phyloP scores from a whole-genome alignment of 2,797 vertebrate species.

The Antrozous pallidus region DNA sequence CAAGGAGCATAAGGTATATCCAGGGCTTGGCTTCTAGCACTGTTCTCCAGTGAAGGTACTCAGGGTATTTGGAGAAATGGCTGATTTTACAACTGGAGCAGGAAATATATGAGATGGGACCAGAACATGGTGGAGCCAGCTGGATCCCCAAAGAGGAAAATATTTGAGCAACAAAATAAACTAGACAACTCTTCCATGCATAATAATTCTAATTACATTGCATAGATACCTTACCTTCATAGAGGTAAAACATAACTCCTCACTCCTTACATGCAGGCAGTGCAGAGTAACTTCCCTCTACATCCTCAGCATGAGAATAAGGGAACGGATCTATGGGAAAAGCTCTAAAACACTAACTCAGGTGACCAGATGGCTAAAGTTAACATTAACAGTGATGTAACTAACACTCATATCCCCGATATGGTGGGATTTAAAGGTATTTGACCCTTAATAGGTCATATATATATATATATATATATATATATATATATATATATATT shows the following conservation, averaged over 20 bases:
- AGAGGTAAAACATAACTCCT: accelerated
- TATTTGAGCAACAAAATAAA: neutral
- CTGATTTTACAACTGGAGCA: neutral
- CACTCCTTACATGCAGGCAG: neutral
- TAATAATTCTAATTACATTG: neutral
- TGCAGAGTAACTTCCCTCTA: neutral
- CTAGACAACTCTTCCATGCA: neutral
- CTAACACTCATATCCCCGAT: neutral
- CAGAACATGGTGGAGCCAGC: neutral
- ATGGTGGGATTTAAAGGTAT: too few species aligned
- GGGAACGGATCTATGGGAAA: neutral
- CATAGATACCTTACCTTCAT: neutral
- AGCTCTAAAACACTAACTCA: neutral
- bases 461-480: too few species aligned
- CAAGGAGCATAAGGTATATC: neutral
- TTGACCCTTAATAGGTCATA: too few species aligned
- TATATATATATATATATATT: too few species aligned
- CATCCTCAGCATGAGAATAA: neutral
- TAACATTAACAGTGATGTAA: neutral
- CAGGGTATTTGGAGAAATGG: neutral
- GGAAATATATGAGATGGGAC: neutral
- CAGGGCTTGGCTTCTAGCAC: neutral
- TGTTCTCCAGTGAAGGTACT: neutral
- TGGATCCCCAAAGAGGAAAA: neutral
- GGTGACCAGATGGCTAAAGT: neutral